Conservation (phyloP, 2,888 invertebrate species). For the Cerastoderma edule region DNA sequence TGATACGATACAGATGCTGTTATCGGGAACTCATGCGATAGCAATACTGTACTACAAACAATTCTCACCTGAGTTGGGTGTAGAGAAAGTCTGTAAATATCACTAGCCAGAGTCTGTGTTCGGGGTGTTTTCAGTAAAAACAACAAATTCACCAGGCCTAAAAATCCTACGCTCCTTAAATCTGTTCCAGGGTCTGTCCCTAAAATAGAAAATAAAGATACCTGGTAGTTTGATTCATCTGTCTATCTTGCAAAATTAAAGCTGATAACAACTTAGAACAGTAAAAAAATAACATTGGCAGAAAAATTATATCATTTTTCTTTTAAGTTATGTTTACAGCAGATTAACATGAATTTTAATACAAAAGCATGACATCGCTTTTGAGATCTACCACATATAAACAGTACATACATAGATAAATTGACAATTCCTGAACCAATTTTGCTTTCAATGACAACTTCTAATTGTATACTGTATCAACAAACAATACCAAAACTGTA, state of each 20-base stretch:
- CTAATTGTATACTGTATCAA: no score
- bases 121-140: conserved; percentile 82
- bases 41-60: no score
- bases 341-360: no score
- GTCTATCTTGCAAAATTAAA: no score
- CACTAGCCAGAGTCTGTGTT: conserved; percentile 81
- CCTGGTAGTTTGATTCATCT: neutral
- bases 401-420: neutral
- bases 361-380: neutral
- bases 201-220: conserved; percentile 31
- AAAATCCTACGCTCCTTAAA: conserved; percentile 85
- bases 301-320: no score
- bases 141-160: conserved; percentile 85
- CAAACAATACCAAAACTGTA: no score
- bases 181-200: conserved; percentile 86
- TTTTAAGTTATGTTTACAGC: no score
- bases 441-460: neutral
- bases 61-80: conserved; percentile 83
- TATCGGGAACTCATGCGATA: no score
- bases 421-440: neutral
- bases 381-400: neutral
- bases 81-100: conserved; percentile 84
- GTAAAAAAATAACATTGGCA: no score
- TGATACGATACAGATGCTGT: no score
- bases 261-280: no score